Base-by-base conservation (phyloP, 2,888 invertebrate genomes). In the Fabriciana adippe region DNA sequence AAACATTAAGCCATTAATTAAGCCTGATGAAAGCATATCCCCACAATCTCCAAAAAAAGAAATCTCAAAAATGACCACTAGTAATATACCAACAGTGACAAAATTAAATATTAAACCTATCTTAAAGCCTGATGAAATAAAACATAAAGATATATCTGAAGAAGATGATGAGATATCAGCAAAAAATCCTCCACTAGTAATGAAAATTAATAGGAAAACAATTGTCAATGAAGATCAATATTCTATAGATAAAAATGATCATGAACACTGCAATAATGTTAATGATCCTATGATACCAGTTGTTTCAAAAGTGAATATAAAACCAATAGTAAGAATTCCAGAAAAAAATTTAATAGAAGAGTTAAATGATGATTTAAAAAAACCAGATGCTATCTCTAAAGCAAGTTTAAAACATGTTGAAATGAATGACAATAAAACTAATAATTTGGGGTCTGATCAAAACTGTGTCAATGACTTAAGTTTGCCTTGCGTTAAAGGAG, bases 61-160 rank as follows among this genome's bases (percentile, higher is more conserved):
- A 66, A 79, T 76, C 69, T 76, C 78, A 72, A 89, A 81, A 73
- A 73, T 69, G 65, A 64, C 71, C 76, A 83, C 84, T 67, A 59
- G 78, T 74, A 26, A 21, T 21, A 83, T 88, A 72, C 90, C 91
- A 70, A 74, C 85, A 71, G 82, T 92, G 16, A 89, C 90, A 67
- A 93, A 91, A 79, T 74, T 92, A 64, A 90, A 90, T 74, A 93
- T 93, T 64, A 93, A 93, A 80, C 93, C 93, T 57, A 82, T 93
- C 63, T 71, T 92, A 14, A 93, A 92, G 79, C 93, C 92, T 55
- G 89, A 88, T 55, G 88, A 88, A 67, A 62, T 69, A 62, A 83
- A 83, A 47, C 66, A 75, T 54, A 86, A 82, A 77, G 53, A 56
- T 57, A 81, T 54, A 53, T 48, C 53, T 26, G 62, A 84, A 69